Evolutionary conservation across 2,797 vertebrate genomes (phyloP).

Genomic region (Lithobates pipiens): DNA sequence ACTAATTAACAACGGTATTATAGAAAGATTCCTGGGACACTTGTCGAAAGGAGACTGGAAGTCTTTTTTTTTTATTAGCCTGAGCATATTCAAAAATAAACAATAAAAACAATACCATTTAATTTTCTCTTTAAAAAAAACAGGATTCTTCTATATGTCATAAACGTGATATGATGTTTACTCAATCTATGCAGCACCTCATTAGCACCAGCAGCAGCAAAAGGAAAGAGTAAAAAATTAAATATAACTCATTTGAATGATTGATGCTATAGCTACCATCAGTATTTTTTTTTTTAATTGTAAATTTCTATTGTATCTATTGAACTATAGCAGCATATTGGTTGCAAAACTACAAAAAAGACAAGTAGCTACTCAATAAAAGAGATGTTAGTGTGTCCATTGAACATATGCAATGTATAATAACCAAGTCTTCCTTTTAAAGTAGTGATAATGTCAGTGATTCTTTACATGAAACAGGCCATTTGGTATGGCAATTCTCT

Average conservation of each 20-base stretch:
- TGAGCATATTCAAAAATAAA: neutral
- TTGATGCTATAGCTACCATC: slow-evolving; percentile 24
- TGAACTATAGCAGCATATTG: neutral
- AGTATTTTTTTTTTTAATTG: slow-evolving; percentile 5
- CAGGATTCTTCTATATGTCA: neutral
- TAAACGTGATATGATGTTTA: slow-evolving; percentile 13
- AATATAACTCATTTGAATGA: slow-evolving; percentile 40
- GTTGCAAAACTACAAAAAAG: neutral
- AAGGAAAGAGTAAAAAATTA: slow-evolving; percentile 1
- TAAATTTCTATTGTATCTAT: neutral
- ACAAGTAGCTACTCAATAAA: neutral
- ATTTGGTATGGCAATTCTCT: slow-evolving; percentile 24
- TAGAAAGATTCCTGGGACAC: neutral
- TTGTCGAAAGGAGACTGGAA: neutral
- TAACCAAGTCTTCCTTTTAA: neutral
- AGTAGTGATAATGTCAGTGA: neutral
- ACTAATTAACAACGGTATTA: slow-evolving; percentile 33
- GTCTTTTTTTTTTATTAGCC: neutral
- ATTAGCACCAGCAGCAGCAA: neutral
- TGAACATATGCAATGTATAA: neutral
- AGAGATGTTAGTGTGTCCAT: neutral
- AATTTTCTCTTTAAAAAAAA: neutral
- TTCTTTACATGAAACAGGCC: slow-evolving; percentile 32
- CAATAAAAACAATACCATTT: too few species aligned
- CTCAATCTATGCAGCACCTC: neutral